phyloP scores from a whole-genome alignment of 2,113 vertebrate species.

The Phyllostomus hastatus region DNA sequence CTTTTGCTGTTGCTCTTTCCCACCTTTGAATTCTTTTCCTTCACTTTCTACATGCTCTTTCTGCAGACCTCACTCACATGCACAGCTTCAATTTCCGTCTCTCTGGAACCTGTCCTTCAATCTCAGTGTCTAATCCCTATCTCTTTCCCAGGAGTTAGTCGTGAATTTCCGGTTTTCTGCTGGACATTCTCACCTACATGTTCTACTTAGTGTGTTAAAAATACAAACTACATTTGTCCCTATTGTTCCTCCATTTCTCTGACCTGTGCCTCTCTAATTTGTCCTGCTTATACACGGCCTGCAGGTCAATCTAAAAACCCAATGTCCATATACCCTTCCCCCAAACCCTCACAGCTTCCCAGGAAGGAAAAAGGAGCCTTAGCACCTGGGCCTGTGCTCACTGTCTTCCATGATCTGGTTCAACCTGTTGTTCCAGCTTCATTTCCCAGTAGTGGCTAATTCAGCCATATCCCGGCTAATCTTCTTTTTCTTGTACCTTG shows the following conservation, averaged over 20 bases:
- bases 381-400: not conserved
- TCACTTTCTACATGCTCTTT: not conserved
- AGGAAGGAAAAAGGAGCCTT: not conserved
- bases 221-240: not conserved
- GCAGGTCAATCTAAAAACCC: not conserved
- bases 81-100: not conserved
- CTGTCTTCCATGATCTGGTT: not conserved
- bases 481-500: not conserved
- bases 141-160: not conserved
- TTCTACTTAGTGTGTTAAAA: not conserved
- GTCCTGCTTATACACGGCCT: accelerated
- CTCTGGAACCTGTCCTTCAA: not conserved
- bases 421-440: not conserved
- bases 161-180: not conserved
- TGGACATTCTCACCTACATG: not conserved
- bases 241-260: not conserved
- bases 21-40: not conserved
- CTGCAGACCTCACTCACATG: not conserved
- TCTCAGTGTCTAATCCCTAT: not conserved
- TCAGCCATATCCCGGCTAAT: not conserved
- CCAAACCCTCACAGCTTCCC: not conserved
- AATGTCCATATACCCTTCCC: not conserved
- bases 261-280: not conserved
- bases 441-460: not conserved
- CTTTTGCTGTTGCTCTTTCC: not conserved